phyloP scores from a whole-genome alignment of 2,888 invertebrate species.

The Pasiphila rectangulata region DNA sequence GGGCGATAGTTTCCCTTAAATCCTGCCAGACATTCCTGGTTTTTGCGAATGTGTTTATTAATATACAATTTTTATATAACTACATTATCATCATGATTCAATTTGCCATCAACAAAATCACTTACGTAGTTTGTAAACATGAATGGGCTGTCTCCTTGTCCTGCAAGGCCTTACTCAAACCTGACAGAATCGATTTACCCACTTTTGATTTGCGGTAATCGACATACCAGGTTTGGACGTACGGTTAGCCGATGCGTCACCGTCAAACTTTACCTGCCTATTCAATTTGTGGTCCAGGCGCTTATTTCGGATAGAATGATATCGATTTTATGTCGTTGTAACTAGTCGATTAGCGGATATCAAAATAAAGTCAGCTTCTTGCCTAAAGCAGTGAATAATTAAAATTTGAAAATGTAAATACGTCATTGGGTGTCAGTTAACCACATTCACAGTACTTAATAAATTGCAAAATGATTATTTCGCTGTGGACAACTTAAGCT shows the following conservation, averaged over 20 bases:
- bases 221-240: conserved; percentile 27
- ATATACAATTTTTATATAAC: too few relatives aligned
- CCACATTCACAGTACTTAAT: too few relatives aligned
- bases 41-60: neutral
- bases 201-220: conserved; percentile 41
- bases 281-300: conserved; percentile 9
- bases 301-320: neutral
- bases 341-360: too few relatives aligned
- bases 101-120: conserved; percentile 25
- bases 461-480: too few relatives aligned
- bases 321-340: neutral
- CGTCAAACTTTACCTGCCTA: conserved; percentile 16
- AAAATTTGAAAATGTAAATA: too few relatives aligned
- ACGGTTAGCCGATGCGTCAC: conserved; percentile 24
- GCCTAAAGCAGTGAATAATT: too few relatives aligned
- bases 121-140: conserved; percentile 24
- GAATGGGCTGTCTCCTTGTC: conserved; percentile 32
- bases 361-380: too few relatives aligned
- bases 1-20: too few relatives aligned
- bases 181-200: conserved; percentile 36
- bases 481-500: too few relatives aligned
- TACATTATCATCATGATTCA: conserved; percentile 22
- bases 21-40: neutral
- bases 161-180: conserved; percentile 27
- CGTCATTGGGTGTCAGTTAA: too few relatives aligned